Conservation (phyloP, 2,113 vertebrate species). For the Capreolus pygargus region DNA sequence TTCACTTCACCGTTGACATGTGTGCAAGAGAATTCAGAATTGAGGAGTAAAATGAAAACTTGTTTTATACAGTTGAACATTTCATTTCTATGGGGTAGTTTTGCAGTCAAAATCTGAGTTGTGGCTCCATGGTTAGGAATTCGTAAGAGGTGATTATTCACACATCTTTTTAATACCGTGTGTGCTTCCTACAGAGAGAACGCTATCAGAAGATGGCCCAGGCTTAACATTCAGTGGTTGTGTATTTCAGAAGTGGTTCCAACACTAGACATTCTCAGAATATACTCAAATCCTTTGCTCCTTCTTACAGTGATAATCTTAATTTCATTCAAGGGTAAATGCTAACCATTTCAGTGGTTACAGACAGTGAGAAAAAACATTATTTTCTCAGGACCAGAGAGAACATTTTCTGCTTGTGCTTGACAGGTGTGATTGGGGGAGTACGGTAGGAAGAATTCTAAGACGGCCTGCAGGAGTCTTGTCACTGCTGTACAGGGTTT, state of each 20-base stretch:
- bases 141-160: neutral
- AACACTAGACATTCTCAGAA: neutral
- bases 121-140: neutral
- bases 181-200: neutral
- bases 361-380: neutral
- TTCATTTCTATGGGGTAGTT: neutral
- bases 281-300: neutral
- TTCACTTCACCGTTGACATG: neutral
- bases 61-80: neutral
- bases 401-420: neutral
- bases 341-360: neutral
- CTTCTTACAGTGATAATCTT: neutral
- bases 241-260: neutral
- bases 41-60: neutral
- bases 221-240: neutral
- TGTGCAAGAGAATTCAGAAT: neutral
- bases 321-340: neutral
- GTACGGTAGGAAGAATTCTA: neutral
- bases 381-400: neutral
- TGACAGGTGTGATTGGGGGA: neutral
- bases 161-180: neutral
- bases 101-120: neutral
- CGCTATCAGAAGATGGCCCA: neutral
- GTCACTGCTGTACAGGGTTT: fast-evolving
- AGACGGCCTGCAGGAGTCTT: neutral